Evolutionary conservation across 30 jellyfish, hydroid and myxozoan species (phyloP).

Genomic region (Hydractinia symbiolongicarpus): DNA sequence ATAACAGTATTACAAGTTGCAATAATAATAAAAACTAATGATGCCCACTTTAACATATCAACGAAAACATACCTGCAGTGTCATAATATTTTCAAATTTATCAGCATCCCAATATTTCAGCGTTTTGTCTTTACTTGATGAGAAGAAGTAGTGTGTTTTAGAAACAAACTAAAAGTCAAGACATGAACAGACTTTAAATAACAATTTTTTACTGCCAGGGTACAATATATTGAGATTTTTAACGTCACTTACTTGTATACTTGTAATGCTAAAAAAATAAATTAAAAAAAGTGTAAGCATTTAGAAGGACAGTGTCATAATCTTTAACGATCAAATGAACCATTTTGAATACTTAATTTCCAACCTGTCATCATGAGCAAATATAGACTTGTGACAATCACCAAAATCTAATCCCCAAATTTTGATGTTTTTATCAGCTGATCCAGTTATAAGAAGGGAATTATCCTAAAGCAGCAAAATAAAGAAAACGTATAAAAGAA

Average conservation of each 20-base stretch:
- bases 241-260: not conserved
- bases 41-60: not conserved
- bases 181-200: not conserved
- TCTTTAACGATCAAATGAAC: too few relatives aligned
- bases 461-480: slow-evolving; percentile 48
- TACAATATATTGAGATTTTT: not conserved
- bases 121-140: slow-evolving; percentile 90
- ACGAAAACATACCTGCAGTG: slow-evolving; percentile 59
- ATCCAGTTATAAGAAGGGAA: slow-evolving; percentile 83
- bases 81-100: slow-evolving; percentile 78
- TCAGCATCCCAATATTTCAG: slow-evolving; percentile 99
- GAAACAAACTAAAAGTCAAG: slow-evolving; percentile 71
- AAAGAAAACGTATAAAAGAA: not conserved
- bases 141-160: slow-evolving; percentile 93
- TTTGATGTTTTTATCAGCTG: slow-evolving; percentile 88
- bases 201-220: not conserved
- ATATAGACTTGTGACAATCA: slow-evolving; percentile 95
- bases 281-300: not conserved
- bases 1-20: too few relatives aligned
- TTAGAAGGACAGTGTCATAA: not conserved
- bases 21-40: too few relatives aligned
- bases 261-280: slow-evolving; percentile 9
- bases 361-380: slow-evolving; percentile 97
- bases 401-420: slow-evolving; percentile 99
- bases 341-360: not conserved